phyloP scores from a whole-genome alignment of 2,888 invertebrate genomes.

The Acrocyrtus sp. region DNA sequence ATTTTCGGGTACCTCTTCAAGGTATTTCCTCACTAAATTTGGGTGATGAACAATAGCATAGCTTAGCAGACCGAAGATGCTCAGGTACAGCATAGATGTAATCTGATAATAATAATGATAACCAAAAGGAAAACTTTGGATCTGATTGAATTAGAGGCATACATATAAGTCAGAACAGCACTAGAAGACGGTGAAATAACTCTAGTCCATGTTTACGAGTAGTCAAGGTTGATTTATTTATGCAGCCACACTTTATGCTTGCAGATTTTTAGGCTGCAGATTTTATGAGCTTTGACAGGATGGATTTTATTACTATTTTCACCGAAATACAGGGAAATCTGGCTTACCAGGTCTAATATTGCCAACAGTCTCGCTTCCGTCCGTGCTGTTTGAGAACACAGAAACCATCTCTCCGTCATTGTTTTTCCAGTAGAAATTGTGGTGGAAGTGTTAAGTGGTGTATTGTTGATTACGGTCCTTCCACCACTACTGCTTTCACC shows the following conservation, averaged over 20 bases:
- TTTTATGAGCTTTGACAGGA: too few species aligned
- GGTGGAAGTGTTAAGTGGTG: too few species aligned
- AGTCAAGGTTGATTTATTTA: background rate
- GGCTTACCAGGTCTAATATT: slow-evolving; percentile 52
- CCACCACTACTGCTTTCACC: background rate
- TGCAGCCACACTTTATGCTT: too few species aligned
- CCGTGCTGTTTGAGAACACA: slow-evolving; percentile 54
- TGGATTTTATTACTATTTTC: too few species aligned
- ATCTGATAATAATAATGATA: slow-evolving; percentile 18
- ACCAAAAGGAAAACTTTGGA: background rate
- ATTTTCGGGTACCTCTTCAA: slow-evolving; percentile 58
- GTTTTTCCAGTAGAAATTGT: slow-evolving; percentile 15
- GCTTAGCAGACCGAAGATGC: slow-evolving; percentile 49
- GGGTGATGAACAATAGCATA: slow-evolving; percentile 48
- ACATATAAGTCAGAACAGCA: too few species aligned
- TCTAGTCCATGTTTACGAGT: background rate
- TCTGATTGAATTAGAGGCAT: background rate
- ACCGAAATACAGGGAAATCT: too few species aligned
- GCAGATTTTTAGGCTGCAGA: too few species aligned
- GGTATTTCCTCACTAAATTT: slow-evolving; percentile 52
- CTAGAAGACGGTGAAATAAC: too few species aligned
- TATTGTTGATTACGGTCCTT: background rate
- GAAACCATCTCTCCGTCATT: slow-evolving; percentile 54
- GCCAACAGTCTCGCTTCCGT: slow-evolving; percentile 55
- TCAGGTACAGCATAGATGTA: slow-evolving; percentile 47